Base-by-base conservation (phyloP, 2,797 vertebrate genomes). In the Oophaga sylvatica region DNA sequence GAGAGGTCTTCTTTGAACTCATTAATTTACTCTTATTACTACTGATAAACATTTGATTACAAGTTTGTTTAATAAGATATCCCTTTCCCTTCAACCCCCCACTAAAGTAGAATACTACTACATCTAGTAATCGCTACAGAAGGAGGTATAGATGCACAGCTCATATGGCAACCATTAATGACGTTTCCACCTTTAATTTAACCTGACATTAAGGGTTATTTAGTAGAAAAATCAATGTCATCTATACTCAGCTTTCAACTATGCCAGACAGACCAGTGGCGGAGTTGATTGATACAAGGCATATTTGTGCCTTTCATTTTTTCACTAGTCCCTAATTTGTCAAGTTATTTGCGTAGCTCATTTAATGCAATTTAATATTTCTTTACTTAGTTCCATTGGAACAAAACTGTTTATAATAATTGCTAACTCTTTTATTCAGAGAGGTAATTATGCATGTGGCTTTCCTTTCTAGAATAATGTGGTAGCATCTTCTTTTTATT, bases 341-440 rank as follows among this genome's bases (percentile, higher is more conserved):
- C 1, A 15, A 5, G 59, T 35, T 41, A 62, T 10, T 13, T 80
- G 59, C n/a, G 0, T 45, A n/a, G 59, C 16, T 59, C 31, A 13
- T 65, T 15, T 16, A 17, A 16, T 67, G 5, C n/a, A 81, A 45
- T 81, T 13, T 1, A 13, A 45, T 45, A 41, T 81, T 65, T 73
- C 48, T 81, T 63, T 48, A 20, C 31, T 63, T 65, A 3, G 35
- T 67, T 62, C 79, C 29, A 63, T 10, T 67, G 41, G 60, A 65
- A 67, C 35, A 65, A 65, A 80, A 48, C 60, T 10, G 20, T 48
- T 81, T 22, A 12, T 48, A 53, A 81, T 81, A 65, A 65, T 67
- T 65, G 11, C 31, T 81, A 48, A 45, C 80, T 67, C n/a, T 62
- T 11, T 56, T 78, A 53, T 20, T 85, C 20, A 31, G 63, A 10